phyloP scores from a whole-genome alignment of 2,888 invertebrate species.

The Trichogramma dendrolimi region DNA sequence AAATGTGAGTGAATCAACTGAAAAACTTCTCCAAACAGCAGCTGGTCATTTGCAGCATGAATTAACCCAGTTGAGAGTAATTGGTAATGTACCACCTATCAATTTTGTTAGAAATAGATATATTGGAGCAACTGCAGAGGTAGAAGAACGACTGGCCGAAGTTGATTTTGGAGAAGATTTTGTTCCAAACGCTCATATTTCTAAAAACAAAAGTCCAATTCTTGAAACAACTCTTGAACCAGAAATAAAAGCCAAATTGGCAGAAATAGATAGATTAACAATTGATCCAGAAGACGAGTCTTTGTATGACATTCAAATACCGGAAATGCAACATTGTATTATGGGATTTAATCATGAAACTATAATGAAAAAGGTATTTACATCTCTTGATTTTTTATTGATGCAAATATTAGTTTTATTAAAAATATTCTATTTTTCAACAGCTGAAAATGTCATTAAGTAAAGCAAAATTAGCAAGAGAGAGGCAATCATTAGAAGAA shows the following conservation, averaged over 20 bases:
- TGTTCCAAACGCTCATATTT: conserved; percentile 48
- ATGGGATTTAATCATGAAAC: conserved; percentile 65
- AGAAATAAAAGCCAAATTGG: conserved; percentile 24
- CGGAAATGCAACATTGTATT: conserved; percentile 69
- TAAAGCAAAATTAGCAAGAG: conserved; percentile 42
- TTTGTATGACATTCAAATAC: conserved; percentile 54
- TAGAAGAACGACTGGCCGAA: conserved; percentile 59
- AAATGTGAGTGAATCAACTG: conserved; percentile 55
- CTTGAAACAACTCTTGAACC: conserved; percentile 33
- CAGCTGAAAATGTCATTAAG: conserved; percentile 44
- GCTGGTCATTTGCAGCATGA: conserved; percentile 67
- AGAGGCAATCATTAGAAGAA: conserved; percentile 29
- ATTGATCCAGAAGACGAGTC: conserved; percentile 22
- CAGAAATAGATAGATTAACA: conserved; percentile 11
- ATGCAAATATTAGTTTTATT: conserved; percentile 5
- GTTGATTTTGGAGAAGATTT: conserved; percentile 71
- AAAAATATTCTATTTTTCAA: conserved; percentile 15
- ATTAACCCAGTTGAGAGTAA: conserved; percentile 66
- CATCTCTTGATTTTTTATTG: background rate
- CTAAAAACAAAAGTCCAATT: background rate
- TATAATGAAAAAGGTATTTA: conserved; percentile 56
- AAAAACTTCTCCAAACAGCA: conserved; percentile 56
- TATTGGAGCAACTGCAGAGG: conserved; percentile 55
- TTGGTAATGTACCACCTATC: conserved; percentile 73
- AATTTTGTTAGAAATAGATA: conserved; percentile 69